Percentiles rank a stretch among this genome's conserved stretches.
Conservation (phyloP, 2,113 vertebrate genomes). For the Callaeas wilsoni region DNA sequence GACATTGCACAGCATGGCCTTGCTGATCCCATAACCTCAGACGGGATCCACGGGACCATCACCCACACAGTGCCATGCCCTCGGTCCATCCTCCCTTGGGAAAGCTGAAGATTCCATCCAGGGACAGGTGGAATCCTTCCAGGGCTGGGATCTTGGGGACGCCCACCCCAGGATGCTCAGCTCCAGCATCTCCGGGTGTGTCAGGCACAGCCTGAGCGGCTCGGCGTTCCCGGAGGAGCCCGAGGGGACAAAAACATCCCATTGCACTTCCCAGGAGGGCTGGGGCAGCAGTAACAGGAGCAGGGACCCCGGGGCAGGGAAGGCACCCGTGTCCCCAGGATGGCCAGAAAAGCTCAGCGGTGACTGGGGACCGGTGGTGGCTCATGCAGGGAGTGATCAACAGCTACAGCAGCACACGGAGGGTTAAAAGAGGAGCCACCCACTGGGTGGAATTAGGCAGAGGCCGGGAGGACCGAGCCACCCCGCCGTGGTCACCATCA, state of each 20-base stretch:
- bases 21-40: fast-evolving
- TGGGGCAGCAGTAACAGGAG: not conserved
- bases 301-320: not conserved
- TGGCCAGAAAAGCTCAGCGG: not conserved
- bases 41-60: fast-evolving
- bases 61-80: fast-evolving
- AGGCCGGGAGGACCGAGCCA: not conserved
- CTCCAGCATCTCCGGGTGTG: fast-evolving
- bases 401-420: slow-evolving; percentile 31
- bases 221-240: fast-evolving
- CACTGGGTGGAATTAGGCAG: slow-evolving; percentile 62
- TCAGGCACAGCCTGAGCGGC: fast-evolving
- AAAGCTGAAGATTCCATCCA: not conserved
- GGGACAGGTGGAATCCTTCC: not conserved
- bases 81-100: not conserved
- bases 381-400: slow-evolving; percentile 62
- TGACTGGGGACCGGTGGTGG: not conserved
- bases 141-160: not conserved
- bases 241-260: not conserved
- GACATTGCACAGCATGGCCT: fast-evolving
- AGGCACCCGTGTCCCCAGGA: not conserved
- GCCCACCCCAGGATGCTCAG: not conserved
- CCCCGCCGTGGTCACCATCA: slow-evolving; percentile 63
- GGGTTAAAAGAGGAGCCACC: slow-evolving; percentile 23
- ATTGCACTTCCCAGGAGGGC: not conserved